These are phyloP conservation scores for Diloba caeruleocephala DNA, from an alignment of 2,888 invertebrate genomes.

Conservation along the genomic window DNA sequence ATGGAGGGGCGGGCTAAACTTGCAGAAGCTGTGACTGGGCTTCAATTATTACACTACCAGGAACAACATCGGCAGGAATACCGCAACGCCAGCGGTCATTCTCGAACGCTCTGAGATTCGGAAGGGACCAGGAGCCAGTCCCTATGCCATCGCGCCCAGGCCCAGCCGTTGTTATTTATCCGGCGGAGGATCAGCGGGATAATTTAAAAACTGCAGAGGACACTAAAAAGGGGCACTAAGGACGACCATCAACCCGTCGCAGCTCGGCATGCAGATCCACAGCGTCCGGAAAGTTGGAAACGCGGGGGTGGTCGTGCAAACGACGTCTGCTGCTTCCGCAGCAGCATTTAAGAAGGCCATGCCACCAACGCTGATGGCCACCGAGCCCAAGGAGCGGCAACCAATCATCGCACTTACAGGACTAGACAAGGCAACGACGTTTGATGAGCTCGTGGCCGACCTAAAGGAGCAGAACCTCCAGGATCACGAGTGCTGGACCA, in stretches of 20 bases:
- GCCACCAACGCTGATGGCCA: background rate
- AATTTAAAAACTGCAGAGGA: constrained; percentile 19
- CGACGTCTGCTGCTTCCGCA: background rate
- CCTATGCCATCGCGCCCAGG: rapidly evolving
- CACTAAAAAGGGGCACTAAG: background rate
- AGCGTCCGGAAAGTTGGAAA: background rate
- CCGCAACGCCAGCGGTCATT: no score
- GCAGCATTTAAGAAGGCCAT: background rate
- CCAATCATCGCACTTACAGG: background rate
- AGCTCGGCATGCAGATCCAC: background rate
- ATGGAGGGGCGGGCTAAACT: no score
- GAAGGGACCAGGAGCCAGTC: background rate
- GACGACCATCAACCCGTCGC: background rate
- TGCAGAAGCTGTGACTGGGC: no score
- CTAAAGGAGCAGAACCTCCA: no score
- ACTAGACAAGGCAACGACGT: background rate
- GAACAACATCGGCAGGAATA: no score
- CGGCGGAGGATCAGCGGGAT: background rate
- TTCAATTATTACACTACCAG: no score
- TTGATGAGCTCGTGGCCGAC: background rate
- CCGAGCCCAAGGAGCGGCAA: background rate
- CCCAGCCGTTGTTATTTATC: background rate
- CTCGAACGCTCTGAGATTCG: background rate
- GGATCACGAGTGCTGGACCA: no score
- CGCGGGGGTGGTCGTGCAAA: background rate